Percentiles rank a stretch among this genome's conserved stretches.
These are phyloP conservation scores for Cydia pomonella DNA, from an alignment of 1,140 invertebrate species.

Conservation along the genomic window DNA sequence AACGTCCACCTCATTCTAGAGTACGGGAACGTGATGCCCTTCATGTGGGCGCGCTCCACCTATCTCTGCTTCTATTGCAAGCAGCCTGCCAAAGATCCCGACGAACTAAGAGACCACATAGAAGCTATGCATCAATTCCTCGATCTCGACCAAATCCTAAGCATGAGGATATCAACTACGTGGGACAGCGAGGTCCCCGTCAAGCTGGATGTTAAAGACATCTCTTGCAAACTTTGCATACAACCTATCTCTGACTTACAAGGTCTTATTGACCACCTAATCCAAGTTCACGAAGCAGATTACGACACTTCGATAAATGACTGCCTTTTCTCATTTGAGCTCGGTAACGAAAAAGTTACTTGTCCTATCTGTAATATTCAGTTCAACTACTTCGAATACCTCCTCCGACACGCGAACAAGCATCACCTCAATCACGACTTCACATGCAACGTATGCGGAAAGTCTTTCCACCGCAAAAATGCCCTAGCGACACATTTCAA, in stretches of 20 bases:
- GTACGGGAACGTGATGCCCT: conserved; percentile 20
- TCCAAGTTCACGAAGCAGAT: not conserved
- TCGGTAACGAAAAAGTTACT: conserved; percentile 12
- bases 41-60: conserved; percentile 20
- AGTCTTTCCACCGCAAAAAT: conserved; percentile 24
- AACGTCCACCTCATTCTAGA: conserved; percentile 6
- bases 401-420: conserved; percentile 13
- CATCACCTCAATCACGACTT: not conserved
- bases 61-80: conserved; percentile 27
- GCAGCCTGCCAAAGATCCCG: not conserved
- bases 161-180: not conserved
- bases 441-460: not conserved
- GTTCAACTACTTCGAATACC: conserved; percentile 27
- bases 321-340: conserved; percentile 8
- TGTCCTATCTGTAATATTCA: not conserved
- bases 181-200: conserved; percentile 19
- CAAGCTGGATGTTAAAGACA: conserved; percentile 18
- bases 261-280: not conserved
- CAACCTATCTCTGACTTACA: not conserved
- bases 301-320: conserved; percentile 16
- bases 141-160: not conserved
- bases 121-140: conserved; percentile 9
- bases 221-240: conserved; percentile 21
- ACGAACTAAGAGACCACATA: not conserved
- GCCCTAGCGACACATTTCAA: not conserved